Percentiles rank a stretch among this genome's conserved stretches.
phyloP scores from a whole-genome alignment of 2,113 vertebrate species.

The Rhinichthys klamathensis region DNA sequence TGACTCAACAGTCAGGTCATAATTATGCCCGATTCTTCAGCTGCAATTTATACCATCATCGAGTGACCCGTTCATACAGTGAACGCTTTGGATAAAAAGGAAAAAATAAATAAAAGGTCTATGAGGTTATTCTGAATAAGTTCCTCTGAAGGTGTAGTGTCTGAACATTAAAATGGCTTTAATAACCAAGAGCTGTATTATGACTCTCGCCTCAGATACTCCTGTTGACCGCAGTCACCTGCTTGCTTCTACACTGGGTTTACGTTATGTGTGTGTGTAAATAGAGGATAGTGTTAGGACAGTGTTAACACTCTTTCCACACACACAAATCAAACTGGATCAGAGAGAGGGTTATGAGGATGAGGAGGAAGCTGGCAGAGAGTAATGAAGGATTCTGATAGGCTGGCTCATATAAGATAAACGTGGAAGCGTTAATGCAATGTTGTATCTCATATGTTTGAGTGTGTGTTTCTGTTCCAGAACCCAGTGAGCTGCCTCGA shows the following conservation, averaged over 20 bases:
- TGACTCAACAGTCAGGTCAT: background rate
- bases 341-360: slow-evolving; percentile 22
- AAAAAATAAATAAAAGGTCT: background rate
- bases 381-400: slow-evolving; percentile 10
- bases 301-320: background rate
- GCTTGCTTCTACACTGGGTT: background rate
- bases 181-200: background rate
- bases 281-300: background rate
- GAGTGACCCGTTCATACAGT: background rate
- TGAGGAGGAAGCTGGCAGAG: slow-evolving; percentile 9
- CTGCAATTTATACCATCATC: background rate
- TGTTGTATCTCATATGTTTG: background rate
- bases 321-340: slow-evolving; percentile 3
- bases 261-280: background rate
- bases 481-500: background rate
- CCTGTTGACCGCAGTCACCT: background rate
- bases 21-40: background rate
- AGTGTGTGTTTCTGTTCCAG: slow-evolving; percentile 13
- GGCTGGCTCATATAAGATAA: slow-evolving; percentile 26
- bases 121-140: background rate
- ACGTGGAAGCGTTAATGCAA: background rate
- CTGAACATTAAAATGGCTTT: slow-evolving; percentile 7
- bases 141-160: background rate
- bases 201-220: background rate
- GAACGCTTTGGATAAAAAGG: background rate